phyloP scores from a whole-genome alignment of 2,113 vertebrate genomes.

The Macroglossus sobrinus region DNA sequence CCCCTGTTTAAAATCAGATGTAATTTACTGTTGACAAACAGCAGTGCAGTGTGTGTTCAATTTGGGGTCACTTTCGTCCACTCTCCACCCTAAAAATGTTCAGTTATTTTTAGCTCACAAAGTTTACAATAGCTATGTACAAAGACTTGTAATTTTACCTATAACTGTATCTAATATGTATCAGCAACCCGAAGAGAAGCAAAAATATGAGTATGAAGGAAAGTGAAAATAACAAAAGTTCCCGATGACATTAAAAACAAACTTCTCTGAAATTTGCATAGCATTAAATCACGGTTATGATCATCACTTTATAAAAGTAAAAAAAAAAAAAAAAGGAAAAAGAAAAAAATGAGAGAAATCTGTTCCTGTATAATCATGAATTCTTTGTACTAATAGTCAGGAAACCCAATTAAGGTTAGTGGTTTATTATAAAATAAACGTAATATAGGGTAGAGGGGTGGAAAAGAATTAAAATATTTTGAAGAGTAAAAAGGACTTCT shows the following conservation, averaged over 20 bases:
- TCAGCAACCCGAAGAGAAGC: not conserved
- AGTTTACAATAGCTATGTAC: not conserved
- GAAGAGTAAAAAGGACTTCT: not conserved
- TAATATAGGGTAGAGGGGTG: not conserved
- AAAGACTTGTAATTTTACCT: not conserved
- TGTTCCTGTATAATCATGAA: not conserved
- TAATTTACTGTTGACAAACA: slow-evolving; percentile 76
- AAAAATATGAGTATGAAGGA: not conserved
- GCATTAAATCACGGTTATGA: not conserved
- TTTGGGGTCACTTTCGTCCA: slow-evolving; percentile 11
- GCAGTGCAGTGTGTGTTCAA: slow-evolving; percentile 8
- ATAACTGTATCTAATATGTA: not conserved
- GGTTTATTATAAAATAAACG: not conserved
- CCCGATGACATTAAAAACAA: not conserved
- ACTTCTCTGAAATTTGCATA: not conserved
- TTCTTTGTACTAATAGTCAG: not conserved
- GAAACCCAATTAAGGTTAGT: not conserved
- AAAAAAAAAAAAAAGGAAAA: not conserved
- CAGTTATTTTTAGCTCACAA: slow-evolving; percentile 50
- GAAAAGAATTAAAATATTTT: not conserved
- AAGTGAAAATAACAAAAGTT: not conserved
- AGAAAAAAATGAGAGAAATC: not conserved
- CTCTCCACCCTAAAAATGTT: not conserved
- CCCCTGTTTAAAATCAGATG: slow-evolving; percentile 62
- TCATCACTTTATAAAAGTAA: not conserved